Base-by-base conservation (phyloP, 2,113 vertebrate genomes). In the Boleophthalmus pectinirostris region DNA sequence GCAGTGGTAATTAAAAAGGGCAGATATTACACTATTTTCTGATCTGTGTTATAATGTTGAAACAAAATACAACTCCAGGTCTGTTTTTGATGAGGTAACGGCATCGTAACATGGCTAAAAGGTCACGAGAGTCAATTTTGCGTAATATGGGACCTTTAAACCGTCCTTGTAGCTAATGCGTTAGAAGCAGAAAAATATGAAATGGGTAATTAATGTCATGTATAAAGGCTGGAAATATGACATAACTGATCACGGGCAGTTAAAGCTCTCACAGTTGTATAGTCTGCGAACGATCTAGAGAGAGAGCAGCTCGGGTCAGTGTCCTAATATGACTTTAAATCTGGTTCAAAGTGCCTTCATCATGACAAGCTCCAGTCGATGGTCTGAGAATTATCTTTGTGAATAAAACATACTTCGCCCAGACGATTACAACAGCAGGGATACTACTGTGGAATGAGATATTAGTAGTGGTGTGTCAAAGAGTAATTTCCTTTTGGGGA, bases 151-250 rank as follows among this genome's bases (percentile, higher is more conserved):
- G 29, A 29, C 29, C 29, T 29, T 29, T 29, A 29, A 5, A 25
- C 25, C 15, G 58, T 61, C 58, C 58, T 61, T 61, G 58, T 33
- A 33, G 58, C 58, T 61, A 25, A 61, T 33, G 25, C 18, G 24
- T 60, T 60, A 8, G 58, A 61, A 20, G 58, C 15, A 18, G 25
- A 61, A 61, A 33, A 61, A 61, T 33, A 25, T 61, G 58, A 33
- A 61, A 33, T 18, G 58, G 58, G 15, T 61, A 61, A 61, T 61
- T 61, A 61, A 15, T 61, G 58, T 61, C 25, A 61, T 33, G 33
- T 61, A 33, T 33, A 29, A 61, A 18, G 9, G 58, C 25, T 61
- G 25, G 33, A 33, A 61, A 61, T 33, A 14, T 15, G 25, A 33
- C 58, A 61, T 58, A 24, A 58, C 56, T 21, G 38, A 58, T 61